Base-by-base conservation (phyloP, 1,140 invertebrate genomes). In the Drosophila nasuta region DNA sequence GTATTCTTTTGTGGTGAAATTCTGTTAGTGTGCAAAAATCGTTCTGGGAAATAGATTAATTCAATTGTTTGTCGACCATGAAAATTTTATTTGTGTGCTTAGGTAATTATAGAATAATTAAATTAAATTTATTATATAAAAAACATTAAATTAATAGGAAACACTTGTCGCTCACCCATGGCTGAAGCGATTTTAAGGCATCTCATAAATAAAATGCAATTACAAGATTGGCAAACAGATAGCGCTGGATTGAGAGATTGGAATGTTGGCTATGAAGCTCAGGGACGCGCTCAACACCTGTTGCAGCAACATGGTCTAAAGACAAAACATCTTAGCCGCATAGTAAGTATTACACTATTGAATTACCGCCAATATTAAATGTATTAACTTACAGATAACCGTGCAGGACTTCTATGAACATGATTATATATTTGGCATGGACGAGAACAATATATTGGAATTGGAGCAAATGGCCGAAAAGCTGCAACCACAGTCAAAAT, bases 91-190 rank as follows among this genome's bases (percentile, higher is more conserved):
- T 92, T 54, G 88, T 92, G 15, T 92, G 91, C 75, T 80, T 92
- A 28, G 91, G 91, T 92, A 79, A 82, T 69, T 72, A 7, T 8
- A 13, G 15, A 45, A 5, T 6, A 0, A 11, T 38, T 38, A 0
- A 38, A 10, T 38, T 8, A 33, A 11, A 38, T 38, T 25, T 13
- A 28, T 30, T 35, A 10, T 91, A 69, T 45, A 10, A 5, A 10
- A 30, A 43, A 5, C 5, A 7, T 17, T 33, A n/a, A 64, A 5
- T 7, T 35, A 20, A n/a, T 41, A 94, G 97, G 97, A 8, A 98
- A 98, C 83, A 98, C 98, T 75, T 99, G 98, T 90, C 95, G 98
- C n/a, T 98, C 97, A 10, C 97, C 98, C 11, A 98, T 98, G 82
- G 97, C 97, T 13, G 97, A 98, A 93, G 97, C 97, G 6, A 96